Base-by-base conservation (phyloP, 1,140 invertebrate species). In the Trichoplusia ni region DNA sequence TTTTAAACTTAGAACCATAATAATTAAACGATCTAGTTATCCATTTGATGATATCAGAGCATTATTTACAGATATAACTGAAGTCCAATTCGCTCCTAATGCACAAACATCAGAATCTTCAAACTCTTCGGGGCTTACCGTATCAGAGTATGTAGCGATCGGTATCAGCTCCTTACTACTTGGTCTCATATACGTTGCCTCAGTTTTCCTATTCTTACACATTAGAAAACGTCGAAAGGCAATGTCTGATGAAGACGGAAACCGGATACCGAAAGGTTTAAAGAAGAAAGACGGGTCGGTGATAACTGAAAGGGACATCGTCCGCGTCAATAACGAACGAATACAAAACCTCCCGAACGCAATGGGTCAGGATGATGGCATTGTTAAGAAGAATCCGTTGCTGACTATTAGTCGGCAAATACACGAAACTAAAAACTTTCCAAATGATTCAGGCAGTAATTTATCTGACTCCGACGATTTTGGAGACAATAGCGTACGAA, bases 141-240 rank as follows among this genome's bases (percentile, higher is more conserved):
- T 93, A 4, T 92, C 93, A 0, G 95, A 97, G 81, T 96, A 96
- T 68, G 92, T 96, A 0, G 95, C 95, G 0, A 96, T 97, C 38
- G 96, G 95, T 7, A 92, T 96, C 6, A 95, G 95, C 67, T 95
- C 95, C 0, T 90, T 96, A 25, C 89, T 97, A 1, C 88, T 97
- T 2, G 96, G 95, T 0, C 87, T 97, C 8, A 95, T 96, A 67
- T 97, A 97, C 73, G 93, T 97, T 1, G 94, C 95, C 0, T 96
- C 95, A 8, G 94, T 97, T 3, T 94, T 96, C 14, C 90, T 97
- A 0, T 97, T 96, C 76, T 81, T 97, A 4, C 95, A 96, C 71
- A 93, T 95, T 44, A 92, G 94, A 67, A 92, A 92, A 75, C 82
- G 91, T 14, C 85, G 86, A 35, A 84, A 91, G 73, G 79, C 84